phyloP scores from a whole-genome alignment of 2,797 vertebrate genomes.

The Bradypus variegatus region DNA sequence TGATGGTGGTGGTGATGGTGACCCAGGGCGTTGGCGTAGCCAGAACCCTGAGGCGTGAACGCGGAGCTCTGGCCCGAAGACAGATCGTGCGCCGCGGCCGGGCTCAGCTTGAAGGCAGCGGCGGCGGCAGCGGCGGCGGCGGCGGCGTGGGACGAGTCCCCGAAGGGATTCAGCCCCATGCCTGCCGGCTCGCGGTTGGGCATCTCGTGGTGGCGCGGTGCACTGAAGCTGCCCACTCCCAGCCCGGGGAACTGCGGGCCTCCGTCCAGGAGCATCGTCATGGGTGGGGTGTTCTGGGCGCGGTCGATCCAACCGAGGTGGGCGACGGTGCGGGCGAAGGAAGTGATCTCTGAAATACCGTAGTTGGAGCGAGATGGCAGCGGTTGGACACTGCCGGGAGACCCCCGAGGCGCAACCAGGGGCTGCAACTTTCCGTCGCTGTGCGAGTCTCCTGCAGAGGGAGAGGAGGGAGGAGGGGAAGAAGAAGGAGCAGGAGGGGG shows the following conservation, averaged over 20 bases:
- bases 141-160: slow-evolving; percentile 85
- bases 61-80: slow-evolving; percentile 92
- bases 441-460: slow-evolving; percentile 57
- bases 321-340: slow-evolving; percentile 11
- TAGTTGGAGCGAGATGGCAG: slow-evolving; percentile 25
- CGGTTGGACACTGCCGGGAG: slow-evolving; percentile 29
- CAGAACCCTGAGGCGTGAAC: slow-evolving; percentile 91
- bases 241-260: slow-evolving; percentile 95
- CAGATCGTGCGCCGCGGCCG: slow-evolving; percentile 89
- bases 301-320: slow-evolving; percentile 42
- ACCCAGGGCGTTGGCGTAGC: slow-evolving; percentile 90
- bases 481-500: slow-evolving; percentile 24
- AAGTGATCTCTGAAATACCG: slow-evolving; percentile 32
- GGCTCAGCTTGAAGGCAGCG: slow-evolving; percentile 87
- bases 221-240: slow-evolving; percentile 93
- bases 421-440: slow-evolving; percentile 56
- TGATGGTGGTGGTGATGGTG: slow-evolving; percentile 76
- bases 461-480: slow-evolving; percentile 44
- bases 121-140: slow-evolving; percentile 83
- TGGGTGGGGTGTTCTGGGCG: slow-evolving; percentile 67
- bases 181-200: slow-evolving; percentile 83
- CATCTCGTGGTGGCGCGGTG: slow-evolving; percentile 90
- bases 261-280: slow-evolving; percentile 98
- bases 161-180: slow-evolving; percentile 91
- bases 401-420: slow-evolving; percentile 39